Base-by-base conservation (phyloP, 2,797 vertebrate species). In the Geotrypetes seraphini region DNA sequence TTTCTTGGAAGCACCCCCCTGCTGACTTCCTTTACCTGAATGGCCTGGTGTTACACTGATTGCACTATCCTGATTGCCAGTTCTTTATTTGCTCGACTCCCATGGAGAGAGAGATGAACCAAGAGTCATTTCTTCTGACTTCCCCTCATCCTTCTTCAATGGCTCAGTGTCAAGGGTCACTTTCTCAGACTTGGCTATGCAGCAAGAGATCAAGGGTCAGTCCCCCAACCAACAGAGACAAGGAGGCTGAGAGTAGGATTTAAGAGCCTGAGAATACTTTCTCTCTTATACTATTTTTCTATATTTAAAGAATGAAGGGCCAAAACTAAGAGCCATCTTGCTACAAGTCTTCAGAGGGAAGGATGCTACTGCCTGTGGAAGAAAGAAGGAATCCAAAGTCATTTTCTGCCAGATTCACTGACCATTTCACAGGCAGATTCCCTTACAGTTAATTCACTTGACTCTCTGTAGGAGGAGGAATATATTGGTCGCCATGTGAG, bases 121-220 rank as follows among this genome's bases (percentile, higher is more conserved):
- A 40, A 38, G 52, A 50, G 49, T 65, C 49, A 29, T 58, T 66
- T 46, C 38, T 57, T 51, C 33, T 15, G 57, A 64, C 71, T 64
- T 66, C 47, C 63, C 50, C 36, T 1, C 53, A 65, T 41, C 47
- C 51, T 69, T 60, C 1, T n/a, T 44, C 8, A 4, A n/a, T 61
- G 61, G 70, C 31, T 39, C 16, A 43, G 50, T 67, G 66, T 43
- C 28, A 63, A 48, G 55, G 77, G 73, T 71, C 66, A 58, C 33
- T 61, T 77, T 73, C 69, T 66, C 69, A 73, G 60, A 57, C 50
- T 67, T 52, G n/a, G n/a, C n/a, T n/a, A n/a, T n/a, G n/a, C n/a
- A n/a, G n/a, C n/a, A n/a, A n/a, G n/a, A n/a, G n/a, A n/a, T n/a
- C n/a, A n/a, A n/a, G n/a, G n/a, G n/a, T n/a, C n/a, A n/a, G n/a